Base-by-base conservation (phyloP, 2,113 vertebrate species). In the Lagopus muta region DNA sequence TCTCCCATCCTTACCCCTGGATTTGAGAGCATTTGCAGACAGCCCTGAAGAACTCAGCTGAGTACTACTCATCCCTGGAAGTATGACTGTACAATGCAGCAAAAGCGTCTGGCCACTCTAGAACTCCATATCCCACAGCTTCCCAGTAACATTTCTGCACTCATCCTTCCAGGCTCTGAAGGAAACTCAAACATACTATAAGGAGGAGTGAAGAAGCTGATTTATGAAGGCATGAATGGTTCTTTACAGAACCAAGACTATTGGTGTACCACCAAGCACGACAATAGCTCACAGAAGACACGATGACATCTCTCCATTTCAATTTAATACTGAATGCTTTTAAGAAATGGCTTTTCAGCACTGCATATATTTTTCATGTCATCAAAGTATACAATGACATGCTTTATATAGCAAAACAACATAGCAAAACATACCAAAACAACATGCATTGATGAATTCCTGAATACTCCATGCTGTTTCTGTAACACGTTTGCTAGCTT, bases 241-340 rank as follows among this genome's bases (percentile, higher is more conserved):
- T 32, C 28, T 8, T 57, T 54, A 28, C 3, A 27, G 27, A 16
- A 27, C 27, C 38, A 36, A 52, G 27, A 24, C 20, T 11, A 34
- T 47, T 43, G 18, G 16, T 24, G 6, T 10, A 32, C 13, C 21
- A 28, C 11, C 70, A 64, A 32, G 10, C 1, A 1, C 0, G 0
- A 12, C 57, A n/a, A 24, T 2, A 69, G 47, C 28, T 14, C 34
- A 13, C 9, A 13, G 22, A 15, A 40, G n/a, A 48, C n/a, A 27
- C 11, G 8, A 28, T 10, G 21, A 15, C 18, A 57, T 25, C 40
- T 28, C 38, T 38, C 43, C 15, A 7, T 43, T 73, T 21, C 58
- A 38, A 6, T 82, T 50, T 11, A 58, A 50, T 15, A 11, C 5
- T 0, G 0, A 48, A 28, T 5, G 19, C 19, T 70, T 79, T 65